Conservation (phyloP, 64 coral and sea anemone species). For the Stylophora pistillata region DNA sequence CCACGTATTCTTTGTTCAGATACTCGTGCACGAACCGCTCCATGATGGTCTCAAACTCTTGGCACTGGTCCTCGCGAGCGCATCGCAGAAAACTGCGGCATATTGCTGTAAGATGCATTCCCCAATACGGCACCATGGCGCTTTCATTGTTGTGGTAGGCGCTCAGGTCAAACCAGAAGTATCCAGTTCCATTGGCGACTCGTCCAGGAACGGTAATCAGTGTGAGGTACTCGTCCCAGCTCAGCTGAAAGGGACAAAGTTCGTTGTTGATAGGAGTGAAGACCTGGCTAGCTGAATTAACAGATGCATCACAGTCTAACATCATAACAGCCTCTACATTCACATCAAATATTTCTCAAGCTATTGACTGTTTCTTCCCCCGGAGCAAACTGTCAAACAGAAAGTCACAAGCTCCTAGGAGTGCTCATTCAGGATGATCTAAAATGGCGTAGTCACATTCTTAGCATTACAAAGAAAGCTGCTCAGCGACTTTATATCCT, state of each 20-base stretch:
- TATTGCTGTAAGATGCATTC: background rate
- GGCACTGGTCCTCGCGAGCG: slow-evolving; percentile 12
- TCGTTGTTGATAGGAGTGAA: slow-evolving; percentile 28
- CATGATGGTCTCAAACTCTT: slow-evolving; percentile 22
- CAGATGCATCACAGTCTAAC: slow-evolving; percentile 35
- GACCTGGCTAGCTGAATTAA: slow-evolving; percentile 30
- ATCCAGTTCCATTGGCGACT: slow-evolving; percentile 11
- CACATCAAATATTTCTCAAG: too few relatives aligned
- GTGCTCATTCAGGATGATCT: too few relatives aligned
- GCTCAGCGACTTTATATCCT: too few relatives aligned
- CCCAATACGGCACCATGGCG: slow-evolving; percentile 2
- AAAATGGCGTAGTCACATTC: too few relatives aligned
- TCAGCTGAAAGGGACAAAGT: slow-evolving; percentile 38
- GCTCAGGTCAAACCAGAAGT: slow-evolving; percentile 36
- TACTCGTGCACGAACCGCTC: slow-evolving; percentile 26
- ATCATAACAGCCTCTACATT: too few relatives aligned
- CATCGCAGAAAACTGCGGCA: slow-evolving; percentile 1
- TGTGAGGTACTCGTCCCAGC: slow-evolving; percentile 24
- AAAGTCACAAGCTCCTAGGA: too few relatives aligned
- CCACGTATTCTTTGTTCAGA: slow-evolving; percentile 29
- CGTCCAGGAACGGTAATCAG: slow-evolving; percentile 21
- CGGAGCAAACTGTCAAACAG: too few relatives aligned
- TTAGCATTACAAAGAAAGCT: too few relatives aligned
- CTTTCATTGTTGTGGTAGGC: slow-evolving; percentile 15
- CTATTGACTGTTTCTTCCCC: too few relatives aligned